phyloP scores from a whole-genome alignment of 2,888 invertebrate genomes.

The Hoplodrina blanda region DNA sequence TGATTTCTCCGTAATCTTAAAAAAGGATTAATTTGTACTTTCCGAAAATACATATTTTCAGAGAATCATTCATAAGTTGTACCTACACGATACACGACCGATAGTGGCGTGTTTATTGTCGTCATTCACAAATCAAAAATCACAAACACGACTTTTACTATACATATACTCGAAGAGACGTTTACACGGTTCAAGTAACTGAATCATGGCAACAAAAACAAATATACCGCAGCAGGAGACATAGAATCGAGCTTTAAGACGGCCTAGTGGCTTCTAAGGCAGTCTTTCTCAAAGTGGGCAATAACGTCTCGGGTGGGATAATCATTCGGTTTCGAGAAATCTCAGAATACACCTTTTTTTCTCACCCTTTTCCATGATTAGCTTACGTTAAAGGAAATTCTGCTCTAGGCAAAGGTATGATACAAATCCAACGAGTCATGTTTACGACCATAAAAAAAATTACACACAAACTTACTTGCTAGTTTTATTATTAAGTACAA shows the following conservation, averaged over 20 bases:
- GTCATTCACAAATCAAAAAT: not conserved
- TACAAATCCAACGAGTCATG: slow-evolving; percentile 4
- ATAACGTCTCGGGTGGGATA: not conserved
- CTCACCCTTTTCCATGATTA: too few relatives aligned
- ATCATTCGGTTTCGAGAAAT: too few relatives aligned
- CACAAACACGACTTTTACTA: not conserved
- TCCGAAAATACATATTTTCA: not conserved
- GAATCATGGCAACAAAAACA: not conserved
- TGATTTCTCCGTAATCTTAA: too few relatives aligned
- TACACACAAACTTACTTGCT: not conserved
- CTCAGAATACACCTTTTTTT: too few relatives aligned
- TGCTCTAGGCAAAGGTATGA: not conserved
- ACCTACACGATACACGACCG: too few relatives aligned
- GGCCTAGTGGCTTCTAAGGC: not conserved
- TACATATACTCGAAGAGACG: not conserved
- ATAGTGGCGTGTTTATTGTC: not conserved
- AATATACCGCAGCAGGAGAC: too few relatives aligned
- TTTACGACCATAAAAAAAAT: not conserved
- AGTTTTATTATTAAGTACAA: not conserved
- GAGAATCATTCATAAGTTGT: not conserved
- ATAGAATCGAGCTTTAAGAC: not conserved
- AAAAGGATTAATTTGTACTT: not conserved
- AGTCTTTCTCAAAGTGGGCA: not conserved
- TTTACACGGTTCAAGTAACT: not conserved
- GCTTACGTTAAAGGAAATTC: too few relatives aligned